Evolutionary conservation across 2,797 vertebrate species (phyloP).

Genomic region (Megalops cyprinoides): DNA sequence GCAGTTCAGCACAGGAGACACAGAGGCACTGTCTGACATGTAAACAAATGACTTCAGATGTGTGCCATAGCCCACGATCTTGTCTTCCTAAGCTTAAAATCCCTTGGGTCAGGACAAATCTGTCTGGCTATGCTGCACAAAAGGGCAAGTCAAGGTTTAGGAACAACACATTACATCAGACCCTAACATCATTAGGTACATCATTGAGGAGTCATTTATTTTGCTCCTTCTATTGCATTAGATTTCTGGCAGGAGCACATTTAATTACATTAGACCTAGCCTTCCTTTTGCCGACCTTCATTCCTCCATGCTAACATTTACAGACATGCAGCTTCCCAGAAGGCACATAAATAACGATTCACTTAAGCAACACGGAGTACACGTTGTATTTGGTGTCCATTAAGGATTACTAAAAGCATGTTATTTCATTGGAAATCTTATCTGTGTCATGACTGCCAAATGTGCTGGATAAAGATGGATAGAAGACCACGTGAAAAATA

Average conservation of each 20-base stretch:
- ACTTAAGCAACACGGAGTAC: no score
- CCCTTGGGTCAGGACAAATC: neutral
- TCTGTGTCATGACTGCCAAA: neutral
- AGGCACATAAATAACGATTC: neutral
- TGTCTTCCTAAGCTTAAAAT: neutral
- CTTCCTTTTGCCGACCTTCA: neutral
- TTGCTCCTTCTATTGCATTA: neutral
- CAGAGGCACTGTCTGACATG: neutral
- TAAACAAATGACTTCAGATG: neutral
- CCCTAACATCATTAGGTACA: neutral
- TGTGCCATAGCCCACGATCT: neutral
- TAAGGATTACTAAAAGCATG: neutral
- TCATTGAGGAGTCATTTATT: neutral
- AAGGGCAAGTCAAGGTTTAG: neutral
- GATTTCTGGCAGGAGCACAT: neutral
- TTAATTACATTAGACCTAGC: conserved; percentile 12
- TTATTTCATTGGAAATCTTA: neutral
- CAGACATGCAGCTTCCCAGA: neutral
- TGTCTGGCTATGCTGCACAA: neutral
- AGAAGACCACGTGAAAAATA: neutral
- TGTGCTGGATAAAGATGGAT: neutral
- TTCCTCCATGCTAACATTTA: conserved; percentile 1
- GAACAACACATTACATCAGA: neutral
- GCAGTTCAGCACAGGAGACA: neutral
- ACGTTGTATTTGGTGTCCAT: neutral